Conservation (phyloP, 2,113 vertebrate species). For the Falco punctatus region DNA sequence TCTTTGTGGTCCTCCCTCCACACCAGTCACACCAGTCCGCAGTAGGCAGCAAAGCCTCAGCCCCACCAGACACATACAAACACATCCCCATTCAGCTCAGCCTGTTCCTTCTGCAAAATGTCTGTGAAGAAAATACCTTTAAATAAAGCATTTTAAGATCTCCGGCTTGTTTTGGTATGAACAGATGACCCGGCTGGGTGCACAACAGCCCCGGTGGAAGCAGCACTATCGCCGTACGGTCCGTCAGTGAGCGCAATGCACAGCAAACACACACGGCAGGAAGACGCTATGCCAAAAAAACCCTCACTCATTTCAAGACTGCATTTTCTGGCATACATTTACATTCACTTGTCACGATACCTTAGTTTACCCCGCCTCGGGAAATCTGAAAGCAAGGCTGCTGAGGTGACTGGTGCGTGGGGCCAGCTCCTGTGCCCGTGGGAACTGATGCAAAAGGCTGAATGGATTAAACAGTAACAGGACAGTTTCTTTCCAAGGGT, state of each 20-base stretch:
- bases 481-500: conserved; percentile 6
- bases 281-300: conserved; percentile 18
- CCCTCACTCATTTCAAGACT: not conserved
- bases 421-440: not conserved
- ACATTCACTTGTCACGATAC: conserved; percentile 90
- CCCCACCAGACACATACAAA: not conserved
- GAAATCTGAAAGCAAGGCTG: conserved; percentile 27
- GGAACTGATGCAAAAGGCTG: not conserved
- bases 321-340: conserved; percentile 82
- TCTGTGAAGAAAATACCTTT: conserved; percentile 35
- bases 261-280: conserved; percentile 29
- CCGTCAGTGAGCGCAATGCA: not conserved
- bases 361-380: conserved; percentile 37
- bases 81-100: not conserved
- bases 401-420: not conserved
- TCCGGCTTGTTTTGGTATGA: conserved; percentile 60
- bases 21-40: not conserved
- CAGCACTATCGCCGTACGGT: not conserved
- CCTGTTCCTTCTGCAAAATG: conserved; percentile 11
- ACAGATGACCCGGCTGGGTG: conserved; percentile 12
- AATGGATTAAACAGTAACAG: not conserved
- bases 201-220: conserved; percentile 37
- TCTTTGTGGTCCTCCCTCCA: not conserved
- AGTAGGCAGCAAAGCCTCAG: not conserved
- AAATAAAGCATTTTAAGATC: conserved; percentile 43